Base-by-base conservation (phyloP, 92 coral and sea anemone species). In the Siderastrea radians region DNA sequence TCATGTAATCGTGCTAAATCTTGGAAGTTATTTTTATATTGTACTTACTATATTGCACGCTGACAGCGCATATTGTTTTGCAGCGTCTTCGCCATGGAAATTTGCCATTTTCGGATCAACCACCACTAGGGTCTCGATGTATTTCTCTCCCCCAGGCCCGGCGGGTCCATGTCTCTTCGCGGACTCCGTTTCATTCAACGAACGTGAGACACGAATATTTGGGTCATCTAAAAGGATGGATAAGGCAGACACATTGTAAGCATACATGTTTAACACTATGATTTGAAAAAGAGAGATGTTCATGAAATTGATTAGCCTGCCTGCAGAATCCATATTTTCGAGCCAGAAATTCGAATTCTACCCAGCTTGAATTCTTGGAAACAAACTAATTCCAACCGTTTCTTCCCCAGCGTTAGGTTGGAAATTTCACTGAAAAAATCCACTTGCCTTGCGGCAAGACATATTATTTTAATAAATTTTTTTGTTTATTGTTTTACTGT, bases 31-130 rank as follows among this genome's bases (percentile, higher is more conserved):
- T 45, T 9, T 13, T n/a, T 8, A 26, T 44, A 43, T 47, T 16
- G 8, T 0, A 97, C 99, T 94, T 87, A 97, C 99, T 69, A 97
- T 97, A 59, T 97, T 97, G 68, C 99, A 95, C n/a, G 98, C 95
- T 8, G 99, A 94, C 13, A 97, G 90, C 13, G 98, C 98, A 67
- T 95, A 97, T 72, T 97, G 99, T 73, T 97, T 97, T 3, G 96
- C 96, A 19, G 99, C 99, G 81, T 97, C 99, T 59, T 96, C 98
- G 54, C 99, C 99, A 75, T 97, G 99, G 81, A 95, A 97, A 72
- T 96, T 96, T n/a, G 98, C 94, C 99, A 97, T 97, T 79, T 97
- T 97, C 16, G 98, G 98, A 91, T 97, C 99, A 43, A 97, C 98
- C 12, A 97, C 99, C 1, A 97, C 95, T 79, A 97, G 87, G 4